Evolutionary conservation across 2,888 invertebrate species (phyloP).

Genomic region (Callyntrura guangdongensis): DNA sequence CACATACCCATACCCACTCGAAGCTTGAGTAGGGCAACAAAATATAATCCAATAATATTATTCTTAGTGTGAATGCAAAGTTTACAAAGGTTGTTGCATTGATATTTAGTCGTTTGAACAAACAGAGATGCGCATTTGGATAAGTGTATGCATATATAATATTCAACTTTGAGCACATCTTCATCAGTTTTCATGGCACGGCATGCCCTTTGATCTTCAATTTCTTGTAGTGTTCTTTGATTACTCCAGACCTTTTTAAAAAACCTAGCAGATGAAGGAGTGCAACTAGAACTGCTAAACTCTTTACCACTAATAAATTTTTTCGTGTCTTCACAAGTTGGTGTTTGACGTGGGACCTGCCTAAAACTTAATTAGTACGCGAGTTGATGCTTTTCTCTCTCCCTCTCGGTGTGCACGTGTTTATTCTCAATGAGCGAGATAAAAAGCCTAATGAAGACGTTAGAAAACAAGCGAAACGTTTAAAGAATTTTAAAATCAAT

Average conservation of each 20-base stretch:
- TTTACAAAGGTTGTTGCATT: slow-evolving; percentile 20
- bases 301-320: slow-evolving; percentile 42
- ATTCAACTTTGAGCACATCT: slow-evolving; percentile 12
- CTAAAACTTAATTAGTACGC: slow-evolving; percentile 42
- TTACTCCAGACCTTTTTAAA: slow-evolving; percentile 58
- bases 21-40: slow-evolving; percentile 17
- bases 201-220: slow-evolving; percentile 77
- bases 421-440: neutral
- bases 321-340: slow-evolving; percentile 19
- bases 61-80: slow-evolving; percentile 28
- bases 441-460: slow-evolving; percentile 44
- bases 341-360: neutral
- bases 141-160: neutral
- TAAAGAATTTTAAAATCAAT: slow-evolving; percentile 56
- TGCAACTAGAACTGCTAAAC: neutral
- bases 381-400: neutral
- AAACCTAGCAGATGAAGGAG: slow-evolving; percentile 18
- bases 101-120: neutral
- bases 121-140: slow-evolving; percentile 23
- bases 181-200: slow-evolving; percentile 73
- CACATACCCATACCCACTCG: neutral
- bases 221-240: slow-evolving; percentile 49
- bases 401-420: neutral
- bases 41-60: slow-evolving; percentile 21
- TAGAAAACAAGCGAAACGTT: slow-evolving; percentile 15